Evolutionary conservation across 1,140 invertebrate genomes (phyloP).

Genomic region (Procambarus clarkii): DNA sequence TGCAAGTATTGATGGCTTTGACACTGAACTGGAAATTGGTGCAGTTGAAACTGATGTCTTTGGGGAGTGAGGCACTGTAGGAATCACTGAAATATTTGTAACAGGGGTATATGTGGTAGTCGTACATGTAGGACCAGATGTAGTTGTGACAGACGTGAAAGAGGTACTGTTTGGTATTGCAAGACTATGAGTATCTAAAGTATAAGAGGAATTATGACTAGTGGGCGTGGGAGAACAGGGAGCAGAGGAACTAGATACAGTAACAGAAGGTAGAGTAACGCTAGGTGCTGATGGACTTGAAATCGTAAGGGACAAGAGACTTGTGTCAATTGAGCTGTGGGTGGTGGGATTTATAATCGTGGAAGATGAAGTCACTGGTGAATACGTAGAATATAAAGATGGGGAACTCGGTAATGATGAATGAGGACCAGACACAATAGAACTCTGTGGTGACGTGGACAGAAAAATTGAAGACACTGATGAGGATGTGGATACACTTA

Average conservation of each 20-base stretch:
- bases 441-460: slow-evolving; percentile 10
- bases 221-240: slow-evolving; percentile 36
- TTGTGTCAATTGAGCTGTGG: neutral
- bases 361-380: neutral
- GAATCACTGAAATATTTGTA: slow-evolving; percentile 41
- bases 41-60: slow-evolving; percentile 29
- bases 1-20: slow-evolving; percentile 57
- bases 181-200: slow-evolving; percentile 37
- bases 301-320: slow-evolving; percentile 18
- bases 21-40: slow-evolving; percentile 6
- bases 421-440: neutral
- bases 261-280: neutral
- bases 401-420: neutral
- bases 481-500: neutral
- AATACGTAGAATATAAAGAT: neutral
- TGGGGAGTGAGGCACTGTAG: slow-evolving; percentile 50
- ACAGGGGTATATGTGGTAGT: slow-evolving; percentile 43
- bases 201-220: slow-evolving; percentile 34
- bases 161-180: slow-evolving; percentile 33
- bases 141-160: slow-evolving; percentile 31
- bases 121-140: slow-evolving; percentile 21
- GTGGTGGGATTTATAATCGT: neutral
- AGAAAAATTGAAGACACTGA: slow-evolving; percentile 9
- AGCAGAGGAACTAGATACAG: neutral
- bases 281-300: neutral